These are phyloP conservation scores for Vanacampus margaritifer DNA, from an alignment of 2,113 vertebrate genomes.

Conservation along the genomic window DNA sequence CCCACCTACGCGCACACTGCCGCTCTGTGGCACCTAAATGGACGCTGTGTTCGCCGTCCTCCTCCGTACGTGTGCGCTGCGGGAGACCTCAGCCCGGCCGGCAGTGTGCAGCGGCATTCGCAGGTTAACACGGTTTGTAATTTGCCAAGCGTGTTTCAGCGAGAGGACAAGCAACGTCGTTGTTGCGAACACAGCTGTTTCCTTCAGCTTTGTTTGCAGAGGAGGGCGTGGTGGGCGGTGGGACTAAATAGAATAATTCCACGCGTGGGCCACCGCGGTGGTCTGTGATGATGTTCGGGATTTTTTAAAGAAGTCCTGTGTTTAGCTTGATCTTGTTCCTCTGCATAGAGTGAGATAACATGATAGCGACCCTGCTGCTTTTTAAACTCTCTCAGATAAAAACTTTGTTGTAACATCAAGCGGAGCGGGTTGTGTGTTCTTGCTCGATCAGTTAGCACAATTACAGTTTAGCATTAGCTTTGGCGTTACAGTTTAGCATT, in stretches of 20 bases:
- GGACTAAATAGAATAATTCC: neutral
- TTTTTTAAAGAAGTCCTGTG: neutral
- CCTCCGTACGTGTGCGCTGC: slow-evolving; percentile 5
- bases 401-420: neutral
- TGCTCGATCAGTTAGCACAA: neutral
- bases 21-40: slow-evolving; percentile 53
- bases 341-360: neutral
- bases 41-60: slow-evolving; percentile 32
- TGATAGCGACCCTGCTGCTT: neutral
- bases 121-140: slow-evolving; percentile 54
- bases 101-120: slow-evolving; percentile 35
- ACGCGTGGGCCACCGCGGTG: slow-evolving; percentile 9
- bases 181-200: slow-evolving; percentile 16
- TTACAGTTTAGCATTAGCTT: too few species aligned
- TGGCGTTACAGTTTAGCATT: too few species aligned
- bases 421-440: neutral
- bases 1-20: slow-evolving; percentile 26
- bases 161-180: slow-evolving; percentile 51
- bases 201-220: slow-evolving; percentile 41
- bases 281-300: slow-evolving; percentile 40
- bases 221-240: slow-evolving; percentile 1
- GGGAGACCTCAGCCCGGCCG: slow-evolving; percentile 31
- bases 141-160: slow-evolving; percentile 25
- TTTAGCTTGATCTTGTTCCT: neutral
- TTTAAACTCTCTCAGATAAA: neutral